Evolutionary conservation across 2,888 invertebrate genomes (phyloP).

Genomic region (Pilophorus perplexus): DNA sequence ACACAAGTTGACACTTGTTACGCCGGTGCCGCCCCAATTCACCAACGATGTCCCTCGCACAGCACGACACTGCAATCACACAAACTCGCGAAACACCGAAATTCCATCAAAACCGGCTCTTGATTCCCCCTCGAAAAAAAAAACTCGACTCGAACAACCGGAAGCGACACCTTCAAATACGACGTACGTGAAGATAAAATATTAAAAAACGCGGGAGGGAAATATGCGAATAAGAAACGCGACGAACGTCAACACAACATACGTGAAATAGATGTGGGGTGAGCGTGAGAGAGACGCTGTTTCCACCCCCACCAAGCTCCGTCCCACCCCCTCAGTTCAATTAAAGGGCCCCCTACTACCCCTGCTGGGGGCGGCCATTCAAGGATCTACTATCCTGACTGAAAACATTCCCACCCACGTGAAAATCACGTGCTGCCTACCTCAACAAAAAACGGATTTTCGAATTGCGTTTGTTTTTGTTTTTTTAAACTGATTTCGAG

Average conservation of each 20-base stretch:
- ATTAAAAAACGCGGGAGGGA: too few species aligned
- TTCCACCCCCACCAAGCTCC: constrained; percentile 8
- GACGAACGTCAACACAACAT: constrained; percentile 38
- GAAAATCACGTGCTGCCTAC: constrained; percentile 36
- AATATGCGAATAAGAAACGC: too few species aligned
- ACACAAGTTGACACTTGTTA: constrained; percentile 10
- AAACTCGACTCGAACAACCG: too few species aligned
- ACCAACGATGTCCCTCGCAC: too few species aligned
- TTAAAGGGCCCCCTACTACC: constrained; percentile 35
- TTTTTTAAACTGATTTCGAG: too few species aligned
- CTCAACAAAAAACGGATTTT: too few species aligned
- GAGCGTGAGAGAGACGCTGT: constrained; percentile 18
- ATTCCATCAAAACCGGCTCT: too few species aligned
- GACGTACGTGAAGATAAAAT: not conserved
- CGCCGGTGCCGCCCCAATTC: not conserved
- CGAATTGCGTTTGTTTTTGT: too few species aligned
- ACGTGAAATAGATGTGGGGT: constrained; percentile 42
- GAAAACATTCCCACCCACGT: constrained; percentile 42
- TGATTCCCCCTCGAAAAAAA: too few species aligned
- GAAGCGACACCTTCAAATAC: not conserved
- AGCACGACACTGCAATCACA: too few species aligned
- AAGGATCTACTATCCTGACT: constrained; percentile 38
- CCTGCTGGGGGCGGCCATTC: constrained; percentile 34
- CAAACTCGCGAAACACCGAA: too few species aligned
- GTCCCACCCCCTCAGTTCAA: constrained; percentile 30